Percentiles rank a stretch among this genome's conserved stretches.
Evolutionary conservation across 2,888 invertebrate genomes (phyloP).

Genomic region (Dendrolimus houi): DNA sequence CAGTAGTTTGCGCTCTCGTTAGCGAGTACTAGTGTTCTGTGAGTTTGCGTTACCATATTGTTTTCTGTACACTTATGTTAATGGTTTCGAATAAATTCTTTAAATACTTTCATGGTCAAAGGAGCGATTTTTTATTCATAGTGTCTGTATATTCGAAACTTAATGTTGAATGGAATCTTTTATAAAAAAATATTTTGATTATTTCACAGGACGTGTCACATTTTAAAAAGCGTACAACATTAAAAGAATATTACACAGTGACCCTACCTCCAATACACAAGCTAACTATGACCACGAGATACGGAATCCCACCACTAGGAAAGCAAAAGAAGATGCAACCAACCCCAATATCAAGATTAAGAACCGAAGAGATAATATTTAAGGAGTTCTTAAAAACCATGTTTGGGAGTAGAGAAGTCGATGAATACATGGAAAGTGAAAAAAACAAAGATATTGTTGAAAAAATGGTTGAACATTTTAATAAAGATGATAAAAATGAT

Average conservation of each 20-base stretch:
- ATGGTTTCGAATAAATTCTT: too few species aligned
- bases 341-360: conserved; percentile 16
- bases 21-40: too few species aligned
- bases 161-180: too few species aligned
- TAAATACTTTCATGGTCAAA: too few species aligned
- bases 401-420: conserved; percentile 33
- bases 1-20: too few species aligned
- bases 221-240: conserved; percentile 21
- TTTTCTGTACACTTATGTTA: too few species aligned
- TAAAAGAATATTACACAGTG: neutral
- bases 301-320: conserved; percentile 23
- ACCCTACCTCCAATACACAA: neutral
- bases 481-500: neutral
- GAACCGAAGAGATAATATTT: conserved; percentile 25
- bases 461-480: neutral
- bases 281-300: conserved; percentile 16
- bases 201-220: conserved; percentile 30
- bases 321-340: conserved; percentile 7
- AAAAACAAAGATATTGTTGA: conserved; percentile 1
- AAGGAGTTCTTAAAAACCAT: conserved; percentile 36
- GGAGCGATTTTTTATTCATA: too few species aligned
- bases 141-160: too few species aligned
- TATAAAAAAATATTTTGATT: neutral
- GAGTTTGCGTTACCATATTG: too few species aligned
- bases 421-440: conserved; percentile 14